These are phyloP conservation scores for Macrosiphum euphorbiae DNA, from an alignment of 2,888 invertebrate genomes.

Conservation along the genomic window DNA sequence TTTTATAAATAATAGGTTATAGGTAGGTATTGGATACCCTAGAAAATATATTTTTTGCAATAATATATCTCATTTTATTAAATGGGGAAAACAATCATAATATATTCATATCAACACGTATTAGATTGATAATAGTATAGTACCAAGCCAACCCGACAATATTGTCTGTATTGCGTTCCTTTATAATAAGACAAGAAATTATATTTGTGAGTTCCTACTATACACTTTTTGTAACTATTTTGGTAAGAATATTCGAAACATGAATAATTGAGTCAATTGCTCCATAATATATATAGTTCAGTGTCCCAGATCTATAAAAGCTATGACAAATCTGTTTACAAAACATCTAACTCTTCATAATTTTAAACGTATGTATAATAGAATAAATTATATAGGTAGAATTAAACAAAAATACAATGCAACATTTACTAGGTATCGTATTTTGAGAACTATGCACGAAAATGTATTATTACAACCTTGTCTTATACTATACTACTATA, in stretches of 20 bases:
- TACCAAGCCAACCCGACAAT: neutral
- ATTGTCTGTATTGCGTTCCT: neutral
- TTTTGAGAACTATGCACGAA: neutral
- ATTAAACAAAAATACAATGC: neutral
- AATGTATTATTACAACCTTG: neutral
- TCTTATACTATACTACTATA: neutral
- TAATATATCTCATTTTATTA: neutral
- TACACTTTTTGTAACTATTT: slow-evolving; percentile 1
- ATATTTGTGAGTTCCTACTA: neutral
- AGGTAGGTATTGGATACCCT: neutral
- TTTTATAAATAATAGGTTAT: neutral
- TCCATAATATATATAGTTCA: neutral
- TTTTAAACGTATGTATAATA: neutral
- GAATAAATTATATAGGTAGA: neutral
- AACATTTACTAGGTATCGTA: neutral
- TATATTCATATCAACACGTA: neutral
- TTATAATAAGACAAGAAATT: neutral
- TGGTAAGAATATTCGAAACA: neutral
- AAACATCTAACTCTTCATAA: neutral
- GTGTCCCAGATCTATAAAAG: neutral
- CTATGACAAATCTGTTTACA: neutral
- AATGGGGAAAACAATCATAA: neutral
- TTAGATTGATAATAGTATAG: neutral
- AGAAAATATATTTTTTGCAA: neutral
- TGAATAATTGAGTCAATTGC: slow-evolving; percentile 24